phyloP scores from a whole-genome alignment of 1,140 invertebrate species.

The Drosophila lacertosa region DNA sequence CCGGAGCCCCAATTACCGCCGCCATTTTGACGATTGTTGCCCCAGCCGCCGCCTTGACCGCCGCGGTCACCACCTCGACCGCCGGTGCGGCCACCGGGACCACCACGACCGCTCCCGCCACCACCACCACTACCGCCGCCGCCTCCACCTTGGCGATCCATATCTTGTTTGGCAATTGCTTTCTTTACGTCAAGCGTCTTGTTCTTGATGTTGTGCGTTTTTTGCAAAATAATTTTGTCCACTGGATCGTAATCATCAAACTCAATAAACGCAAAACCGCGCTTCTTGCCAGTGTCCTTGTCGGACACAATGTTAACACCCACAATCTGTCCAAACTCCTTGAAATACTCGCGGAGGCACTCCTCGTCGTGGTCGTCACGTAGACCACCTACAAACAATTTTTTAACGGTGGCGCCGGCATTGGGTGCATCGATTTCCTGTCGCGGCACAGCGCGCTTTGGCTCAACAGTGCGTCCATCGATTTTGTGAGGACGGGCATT shows the following conservation, averaged over 20 bases:
- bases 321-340: constrained; percentile 92
- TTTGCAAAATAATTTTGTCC: constrained; percentile 95
- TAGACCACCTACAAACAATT: constrained; percentile 97
- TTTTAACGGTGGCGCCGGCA: constrained; percentile 96
- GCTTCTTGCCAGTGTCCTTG: constrained; percentile 95
- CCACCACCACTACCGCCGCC: constrained; percentile 55
- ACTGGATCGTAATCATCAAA: constrained; percentile 98
- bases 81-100: constrained; percentile 53
- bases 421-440: constrained; percentile 96
- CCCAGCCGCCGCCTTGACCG: constrained; percentile 71
- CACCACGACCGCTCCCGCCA: constrained; percentile 49
- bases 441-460: constrained; percentile 97
- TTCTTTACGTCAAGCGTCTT: constrained; percentile 93
- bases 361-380: constrained; percentile 96
- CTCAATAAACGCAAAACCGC: constrained; percentile 98
- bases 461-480: constrained; percentile 94
- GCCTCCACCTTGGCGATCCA: constrained; percentile 85
- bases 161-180: constrained; percentile 89
- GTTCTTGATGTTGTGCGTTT: constrained; percentile 90
- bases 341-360: constrained; percentile 93
- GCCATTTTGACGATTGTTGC: constrained; percentile 80
- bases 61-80: constrained; percentile 66
- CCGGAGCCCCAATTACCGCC: constrained; percentile 84
- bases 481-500: constrained; percentile 90
- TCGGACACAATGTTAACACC: constrained; percentile 96